Percentiles rank a stretch among this genome's conserved stretches.
Conservation (phyloP, 2,888 invertebrate species). For the Lycia hirtaria region DNA sequence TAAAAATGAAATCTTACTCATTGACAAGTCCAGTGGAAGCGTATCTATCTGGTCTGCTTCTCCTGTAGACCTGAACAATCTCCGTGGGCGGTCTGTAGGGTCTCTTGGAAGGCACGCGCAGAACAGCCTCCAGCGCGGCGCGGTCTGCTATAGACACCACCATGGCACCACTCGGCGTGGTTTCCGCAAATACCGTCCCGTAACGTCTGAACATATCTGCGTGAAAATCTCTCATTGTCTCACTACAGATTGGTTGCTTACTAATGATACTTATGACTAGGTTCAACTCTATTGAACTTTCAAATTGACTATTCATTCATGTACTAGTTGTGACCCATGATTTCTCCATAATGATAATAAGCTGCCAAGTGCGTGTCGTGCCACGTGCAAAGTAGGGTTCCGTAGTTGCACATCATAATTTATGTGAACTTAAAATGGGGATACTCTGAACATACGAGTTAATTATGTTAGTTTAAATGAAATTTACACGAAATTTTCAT, state of each 20-base stretch:
- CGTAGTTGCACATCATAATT: no score
- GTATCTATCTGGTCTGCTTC: constrained; percentile 91
- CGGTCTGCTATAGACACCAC: constrained; percentile 90
- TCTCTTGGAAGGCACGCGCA: constrained; percentile 89
- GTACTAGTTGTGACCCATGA: no score
- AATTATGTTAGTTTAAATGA: no score
- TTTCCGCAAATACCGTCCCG: constrained; percentile 92
- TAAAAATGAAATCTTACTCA: constrained; percentile 86
- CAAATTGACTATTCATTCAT: background rate
- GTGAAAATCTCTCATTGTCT: constrained; percentile 75
- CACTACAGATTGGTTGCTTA: constrained; percentile 48
- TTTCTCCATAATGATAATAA: no score
- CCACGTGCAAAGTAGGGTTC: no score
- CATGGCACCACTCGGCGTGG: constrained; percentile 89
- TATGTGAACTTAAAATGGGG: no score
- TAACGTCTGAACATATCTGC: constrained; percentile 89
- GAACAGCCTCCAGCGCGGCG: constrained; percentile 90
- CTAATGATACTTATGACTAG: constrained; percentile 4
- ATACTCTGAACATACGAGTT: no score
- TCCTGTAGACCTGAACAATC: constrained; percentile 91
- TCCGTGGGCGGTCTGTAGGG: constrained; percentile 94
- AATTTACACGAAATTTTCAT: no score
- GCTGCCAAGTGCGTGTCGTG: no score
- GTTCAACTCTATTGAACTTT: background rate
- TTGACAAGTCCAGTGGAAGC: constrained; percentile 93